Base-by-base conservation (phyloP, 2,113 vertebrate genomes). In the Corvus moneduloides region DNA sequence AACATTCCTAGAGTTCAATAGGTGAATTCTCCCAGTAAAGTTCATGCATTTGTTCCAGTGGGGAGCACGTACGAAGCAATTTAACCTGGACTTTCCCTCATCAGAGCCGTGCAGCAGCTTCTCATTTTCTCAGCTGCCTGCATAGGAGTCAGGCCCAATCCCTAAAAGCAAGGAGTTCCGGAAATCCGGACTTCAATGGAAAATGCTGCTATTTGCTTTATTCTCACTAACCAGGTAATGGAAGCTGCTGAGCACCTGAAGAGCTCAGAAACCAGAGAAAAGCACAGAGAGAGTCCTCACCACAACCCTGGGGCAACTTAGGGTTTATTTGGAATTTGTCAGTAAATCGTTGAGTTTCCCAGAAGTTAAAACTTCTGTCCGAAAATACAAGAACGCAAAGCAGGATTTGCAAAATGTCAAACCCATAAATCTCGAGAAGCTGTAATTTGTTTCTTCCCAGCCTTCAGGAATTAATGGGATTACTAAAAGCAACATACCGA, bases 21-120 rank as follows among this genome's bases (percentile, higher is more conserved):
- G 55, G 39, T 27, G 16, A 66, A 52, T 39, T 26, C 46, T 72
- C 44, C 48, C 44, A n/a, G 28, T 13, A 46, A 44, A 46, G 12
- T 28, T 79, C n/a, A 4, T 3, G 19, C 3, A 9, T 49, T 54
- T 32, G 37, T 63, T 75, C 32, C 52, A 41, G 49, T 1, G 15
- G 24, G 49, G 35, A 67, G 12, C 0, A 0, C 2, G 6, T 24
- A 35, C 48, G 67, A 62, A 46, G 71, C 28, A 62, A 28, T 33
- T 75, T 32, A 23, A 58, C 6, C 39, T 27, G 27, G 14, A 55
- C 79, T 55, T 68, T 27, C 48, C 28, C n/a, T 19, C 9, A 6
- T 14, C 16, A 27, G 5, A 52, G 12, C 43, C 23, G 5, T 3
- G 46, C 11, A n/a, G 32, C 7, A n/a, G 16, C 16, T 56, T n/a